Base-by-base conservation (phyloP, 2,797 vertebrate species). In the Myripristis jacobus region DNA sequence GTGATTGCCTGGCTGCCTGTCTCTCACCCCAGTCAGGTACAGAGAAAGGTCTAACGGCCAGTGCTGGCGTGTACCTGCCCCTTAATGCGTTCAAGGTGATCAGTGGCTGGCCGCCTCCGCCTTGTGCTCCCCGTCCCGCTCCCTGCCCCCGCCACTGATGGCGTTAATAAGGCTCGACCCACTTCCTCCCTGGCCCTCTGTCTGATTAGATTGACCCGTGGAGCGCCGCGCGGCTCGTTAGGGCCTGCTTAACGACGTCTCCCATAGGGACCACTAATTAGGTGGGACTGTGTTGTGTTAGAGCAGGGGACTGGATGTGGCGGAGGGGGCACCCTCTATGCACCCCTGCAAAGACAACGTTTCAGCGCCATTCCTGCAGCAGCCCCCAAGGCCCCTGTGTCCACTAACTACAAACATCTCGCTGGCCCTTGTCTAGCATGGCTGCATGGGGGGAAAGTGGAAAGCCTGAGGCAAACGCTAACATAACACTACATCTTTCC, bases 251-350 rank as follows among this genome's bases (percentile, higher is more conserved):
- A 95, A 95, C 93, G 90, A 95, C 79, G 90, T 91, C 92, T 93
- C 94, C 94, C 94, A 93, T 92, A 73, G 94, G 94, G 94, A 94
- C 91, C 93, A 93, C 93, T 94, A 95, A 95, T 95, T 95, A 95
- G 92, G 91, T 73, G 89, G 87, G 92, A 94, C 94, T 94, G 94
- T 91, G 92, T 93, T 92, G 92, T 92, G 93, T 94, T 94, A 94
- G 88, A 84, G 90, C 66, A 73, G 79, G 88, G 89, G 88, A 91
- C 88, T 88, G 89, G 89, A 89, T 88, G 88, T 88, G 87, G 89
- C 60, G 70, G 70, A 66, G 82, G 89, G 89, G 90, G 88, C 79
- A 84, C 82, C 83, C 71, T 88, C 71, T 82, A 77, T 34, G 86
- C 88, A 89, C 88, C 90, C 89, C 91, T 89, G 91, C 74, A 79